Conservation (phyloP, 1,140 invertebrate species). For the Maniola jurtina region DNA sequence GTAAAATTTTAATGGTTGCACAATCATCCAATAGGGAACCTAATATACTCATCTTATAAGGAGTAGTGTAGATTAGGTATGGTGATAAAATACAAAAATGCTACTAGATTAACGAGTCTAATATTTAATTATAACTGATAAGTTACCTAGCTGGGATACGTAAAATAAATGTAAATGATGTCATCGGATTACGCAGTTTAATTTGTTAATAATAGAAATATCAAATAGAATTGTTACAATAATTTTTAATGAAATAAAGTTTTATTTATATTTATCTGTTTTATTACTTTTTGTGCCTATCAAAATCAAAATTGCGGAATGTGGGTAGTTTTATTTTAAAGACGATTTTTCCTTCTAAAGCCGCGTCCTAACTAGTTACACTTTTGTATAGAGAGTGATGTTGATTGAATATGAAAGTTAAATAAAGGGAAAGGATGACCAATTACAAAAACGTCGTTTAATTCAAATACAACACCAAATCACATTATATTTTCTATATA, state of each 20-base stretch:
- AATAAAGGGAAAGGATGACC: slow-evolving; percentile 61
- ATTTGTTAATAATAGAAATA: slow-evolving; percentile 25
- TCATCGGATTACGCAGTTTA: slow-evolving; percentile 13
- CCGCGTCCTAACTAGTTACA: too few relatives aligned
- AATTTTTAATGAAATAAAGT: slow-evolving; percentile 28
- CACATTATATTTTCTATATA: slow-evolving; percentile 78
- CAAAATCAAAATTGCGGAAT: too few relatives aligned
- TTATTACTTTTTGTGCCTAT: not conserved
- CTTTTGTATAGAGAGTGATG: not conserved
- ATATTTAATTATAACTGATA: slow-evolving; percentile 1
- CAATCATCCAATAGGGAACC: not conserved
- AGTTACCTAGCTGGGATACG: slow-evolving; percentile 24
- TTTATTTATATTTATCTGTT: slow-evolving; percentile 8
- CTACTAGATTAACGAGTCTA: not conserved
- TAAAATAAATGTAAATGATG: slow-evolving; percentile 5
- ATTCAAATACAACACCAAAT: slow-evolving; percentile 78
- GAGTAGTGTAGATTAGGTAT: not conserved
- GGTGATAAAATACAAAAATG: slow-evolving; percentile 1
- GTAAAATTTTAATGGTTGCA: too few relatives aligned
- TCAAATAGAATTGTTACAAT: slow-evolving; percentile 28
- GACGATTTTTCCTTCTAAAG: too few relatives aligned
- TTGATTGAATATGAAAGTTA: slow-evolving; percentile 2
- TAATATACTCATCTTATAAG: not conserved
- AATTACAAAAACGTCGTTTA: slow-evolving; percentile 75
- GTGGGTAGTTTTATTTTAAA: too few relatives aligned